phyloP scores from a whole-genome alignment of 2,888 invertebrate species.

The Diplazon laetatorius region DNA sequence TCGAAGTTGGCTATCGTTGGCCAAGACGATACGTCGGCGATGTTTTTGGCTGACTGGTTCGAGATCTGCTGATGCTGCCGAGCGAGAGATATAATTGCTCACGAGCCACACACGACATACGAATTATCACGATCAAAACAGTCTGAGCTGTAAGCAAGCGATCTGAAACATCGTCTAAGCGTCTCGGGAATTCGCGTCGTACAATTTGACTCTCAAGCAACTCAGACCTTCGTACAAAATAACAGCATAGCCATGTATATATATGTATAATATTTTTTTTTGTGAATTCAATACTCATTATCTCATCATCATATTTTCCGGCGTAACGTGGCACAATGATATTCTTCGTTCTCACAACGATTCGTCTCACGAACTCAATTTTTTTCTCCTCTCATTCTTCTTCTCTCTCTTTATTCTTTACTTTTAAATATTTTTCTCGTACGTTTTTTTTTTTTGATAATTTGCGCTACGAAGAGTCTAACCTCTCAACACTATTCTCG shows the following conservation, averaged over 20 bases:
- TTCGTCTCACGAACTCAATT: neutral
- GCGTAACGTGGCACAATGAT: neutral
- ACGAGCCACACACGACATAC: neutral
- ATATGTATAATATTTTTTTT: neutral
- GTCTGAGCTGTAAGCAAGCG: neutral
- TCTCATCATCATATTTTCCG: neutral
- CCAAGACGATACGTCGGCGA: slow-evolving; percentile 23
- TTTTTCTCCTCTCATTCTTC: neutral
- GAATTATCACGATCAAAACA: slow-evolving; percentile 16
- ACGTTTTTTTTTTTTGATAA: slow-evolving; percentile 5
- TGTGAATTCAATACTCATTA: neutral
- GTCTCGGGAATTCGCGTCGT: neutral
- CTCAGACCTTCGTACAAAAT: neutral
- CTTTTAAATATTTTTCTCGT: neutral
- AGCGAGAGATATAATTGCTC: neutral
- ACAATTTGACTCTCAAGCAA: neutral
- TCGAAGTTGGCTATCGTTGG: slow-evolving; percentile 54
- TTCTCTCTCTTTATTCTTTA: neutral
- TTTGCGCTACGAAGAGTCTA: slow-evolving; percentile 24
- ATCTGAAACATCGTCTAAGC: neutral
- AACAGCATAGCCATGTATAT: neutral
- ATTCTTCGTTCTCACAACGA: neutral
- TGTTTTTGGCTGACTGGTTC: slow-evolving; percentile 16
- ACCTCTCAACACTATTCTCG: slow-evolving; percentile 35
- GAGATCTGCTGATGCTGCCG: slow-evolving; percentile 29